Base-by-base conservation (phyloP, 2,113 vertebrate species). In the Himantopus leucocephalus region DNA sequence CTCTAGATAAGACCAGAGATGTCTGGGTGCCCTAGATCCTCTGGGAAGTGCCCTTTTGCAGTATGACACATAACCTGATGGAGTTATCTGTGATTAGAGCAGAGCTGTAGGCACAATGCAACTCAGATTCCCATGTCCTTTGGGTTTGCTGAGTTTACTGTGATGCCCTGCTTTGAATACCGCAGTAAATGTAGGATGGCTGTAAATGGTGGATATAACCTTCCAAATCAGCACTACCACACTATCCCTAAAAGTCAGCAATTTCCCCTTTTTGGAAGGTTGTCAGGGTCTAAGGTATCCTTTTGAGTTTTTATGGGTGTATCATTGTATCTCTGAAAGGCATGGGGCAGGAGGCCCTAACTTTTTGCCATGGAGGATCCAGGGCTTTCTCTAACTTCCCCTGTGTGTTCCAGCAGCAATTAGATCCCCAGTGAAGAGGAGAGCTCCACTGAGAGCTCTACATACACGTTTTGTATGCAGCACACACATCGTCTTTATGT, bases 391-490 rank as follows among this genome's bases (percentile, higher is more conserved):
- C 34, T 59, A 8, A 32, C 47, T 59, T 55, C 14, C 10, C 29
- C 8, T 66, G 18, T 14, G 1, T 21, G 21, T 29, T 73, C 22
- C 32, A 76, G 74, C 41, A 82, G 73, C 70, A 52, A 0, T 18
- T 56, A 30, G 52, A 53, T 59, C 66, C 47, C 37, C n/a, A 34
- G 17, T 9, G 60, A 45, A 58, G 53, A 29, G 23, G 53, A 60
- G 10, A 60, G 18, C 27, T 70, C 67, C 24, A 14, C n/a, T 8
- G 15, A 32, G 59, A 48, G 19, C 68, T 76, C 53, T 37, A 6
- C 2, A 3, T 12, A 14, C 21, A 22, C 0, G 0, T 21, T 6
- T 34, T 37, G 16, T 41, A 3, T 13, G 12, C 21, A 55, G 86
- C 47, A 22, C 7, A 26, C 3, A 1, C 14, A 2, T 30, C 27